phyloP scores from a whole-genome alignment of 2,888 invertebrate genomes.

The Baronia brevicornis region DNA sequence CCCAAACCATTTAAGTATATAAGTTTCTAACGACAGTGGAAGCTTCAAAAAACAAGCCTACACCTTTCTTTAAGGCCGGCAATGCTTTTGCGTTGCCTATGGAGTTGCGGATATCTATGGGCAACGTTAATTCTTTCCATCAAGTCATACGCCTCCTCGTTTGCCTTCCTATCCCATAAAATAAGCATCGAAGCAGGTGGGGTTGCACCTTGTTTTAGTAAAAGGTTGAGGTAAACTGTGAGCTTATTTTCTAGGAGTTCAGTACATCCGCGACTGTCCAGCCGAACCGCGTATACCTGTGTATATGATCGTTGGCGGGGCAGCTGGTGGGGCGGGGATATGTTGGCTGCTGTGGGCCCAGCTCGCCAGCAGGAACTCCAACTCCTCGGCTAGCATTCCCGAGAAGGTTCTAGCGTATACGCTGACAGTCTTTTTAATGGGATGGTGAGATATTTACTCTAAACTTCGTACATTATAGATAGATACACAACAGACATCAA shows the following conservation, averaged over 20 bases:
- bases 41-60: too few relatives aligned
- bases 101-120: too few relatives aligned
- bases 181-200: constrained; percentile 1
- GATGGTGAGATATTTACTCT: constrained; percentile 68
- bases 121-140: too few relatives aligned
- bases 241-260: too few relatives aligned
- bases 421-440: constrained; percentile 81
- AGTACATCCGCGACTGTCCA: constrained; percentile 87
- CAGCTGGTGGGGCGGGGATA: constrained; percentile 82
- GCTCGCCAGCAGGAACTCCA: constrained; percentile 75
- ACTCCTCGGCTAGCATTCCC: constrained; percentile 71
- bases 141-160: too few relatives aligned
- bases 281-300: constrained; percentile 84
- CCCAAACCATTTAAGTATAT: too few relatives aligned
- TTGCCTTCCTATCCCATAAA: background rate
- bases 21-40: too few relatives aligned
- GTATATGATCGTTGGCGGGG: constrained; percentile 90
- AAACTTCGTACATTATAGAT: constrained; percentile 5
- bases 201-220: background rate
- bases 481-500: constrained; percentile 5
- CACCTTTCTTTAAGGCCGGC: too few relatives aligned
- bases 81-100: too few relatives aligned
- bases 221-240: too few relatives aligned
- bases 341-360: constrained; percentile 80
- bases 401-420: constrained; percentile 79